Percentiles rank a stretch among this genome's conserved stretches.
Evolutionary conservation across 2,797 vertebrate genomes (phyloP).

Genomic region (Artibeus jamaicensis): DNA sequence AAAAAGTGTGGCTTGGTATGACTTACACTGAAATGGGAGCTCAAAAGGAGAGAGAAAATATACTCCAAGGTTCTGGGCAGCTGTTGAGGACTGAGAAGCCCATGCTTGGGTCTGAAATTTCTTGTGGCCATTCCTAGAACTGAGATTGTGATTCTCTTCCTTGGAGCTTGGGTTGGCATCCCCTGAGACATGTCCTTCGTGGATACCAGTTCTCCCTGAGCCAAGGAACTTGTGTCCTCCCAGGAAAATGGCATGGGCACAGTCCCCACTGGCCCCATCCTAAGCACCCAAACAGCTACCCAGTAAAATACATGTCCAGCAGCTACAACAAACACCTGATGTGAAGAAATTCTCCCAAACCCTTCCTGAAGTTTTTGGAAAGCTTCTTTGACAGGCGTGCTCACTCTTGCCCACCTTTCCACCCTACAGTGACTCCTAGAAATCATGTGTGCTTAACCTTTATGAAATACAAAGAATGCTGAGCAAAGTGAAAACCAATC

Average conservation of each 20-base stretch:
- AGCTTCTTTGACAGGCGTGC: not conserved
- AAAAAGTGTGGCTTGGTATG: not conserved
- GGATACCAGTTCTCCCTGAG: not conserved
- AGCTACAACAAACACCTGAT: not conserved
- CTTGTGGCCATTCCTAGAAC: not conserved
- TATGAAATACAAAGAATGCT: not conserved
- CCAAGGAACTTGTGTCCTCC: not conserved
- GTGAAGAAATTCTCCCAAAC: not conserved
- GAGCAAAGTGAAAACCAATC: not conserved
- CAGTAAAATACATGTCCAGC: not conserved
- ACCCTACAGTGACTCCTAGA: not conserved
- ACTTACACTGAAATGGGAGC: accelerated
- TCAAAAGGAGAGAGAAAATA: not conserved
- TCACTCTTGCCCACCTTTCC: not conserved
- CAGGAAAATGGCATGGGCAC: not conserved
- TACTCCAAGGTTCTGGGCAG: not conserved
- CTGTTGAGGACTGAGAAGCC: not conserved
- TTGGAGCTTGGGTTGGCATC: not conserved
- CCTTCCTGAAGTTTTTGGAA: not conserved
- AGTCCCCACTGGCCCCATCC: not conserved
- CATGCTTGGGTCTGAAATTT: not conserved
- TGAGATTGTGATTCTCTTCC: not conserved
- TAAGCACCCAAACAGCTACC: not conserved
- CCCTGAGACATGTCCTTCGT: not conserved
- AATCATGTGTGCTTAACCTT: not conserved